These are phyloP conservation scores for Tubulanus polymorphus DNA, from an alignment of 2,888 invertebrate genomes.

Conservation along the genomic window DNA sequence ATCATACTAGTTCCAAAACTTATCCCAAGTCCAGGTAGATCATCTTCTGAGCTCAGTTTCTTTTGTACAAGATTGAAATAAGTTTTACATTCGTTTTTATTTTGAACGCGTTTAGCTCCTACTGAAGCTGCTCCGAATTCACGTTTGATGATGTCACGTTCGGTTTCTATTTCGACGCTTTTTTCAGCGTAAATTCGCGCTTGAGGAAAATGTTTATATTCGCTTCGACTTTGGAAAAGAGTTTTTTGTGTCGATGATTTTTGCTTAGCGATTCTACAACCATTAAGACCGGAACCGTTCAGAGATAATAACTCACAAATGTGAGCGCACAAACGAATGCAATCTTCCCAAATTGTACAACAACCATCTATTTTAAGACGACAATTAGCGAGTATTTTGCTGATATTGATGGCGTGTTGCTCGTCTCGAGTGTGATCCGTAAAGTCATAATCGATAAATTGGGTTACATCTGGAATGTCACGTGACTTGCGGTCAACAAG, in stretches of 20 bases:
- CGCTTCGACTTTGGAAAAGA: no score
- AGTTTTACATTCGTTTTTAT: constrained; percentile 16
- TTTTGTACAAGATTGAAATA: constrained; percentile 18
- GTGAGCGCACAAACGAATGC: no score
- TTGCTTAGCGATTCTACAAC: constrained; percentile 25
- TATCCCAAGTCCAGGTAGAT: constrained; percentile 28
- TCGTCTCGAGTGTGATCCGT: no score
- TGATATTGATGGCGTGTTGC: no score
- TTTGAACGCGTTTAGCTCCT: constrained; percentile 25
- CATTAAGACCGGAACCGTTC: constrained; percentile 15
- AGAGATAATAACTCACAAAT: constrained; percentile 18
- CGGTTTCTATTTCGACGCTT: constrained; percentile 11
- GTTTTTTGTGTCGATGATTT: no score
- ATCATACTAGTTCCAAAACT: no score
- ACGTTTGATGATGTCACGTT: constrained; percentile 25
- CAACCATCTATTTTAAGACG: constrained; percentile 25
- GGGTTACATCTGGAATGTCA: no score
- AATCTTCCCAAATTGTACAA: constrained; percentile 34
- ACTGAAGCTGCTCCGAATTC: constrained; percentile 34
- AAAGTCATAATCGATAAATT: no score
- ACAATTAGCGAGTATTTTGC: no score
- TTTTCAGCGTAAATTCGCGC: constrained; percentile 23
- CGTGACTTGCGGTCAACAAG: no score
- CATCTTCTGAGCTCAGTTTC: constrained; percentile 17
- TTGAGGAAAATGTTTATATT: no score